Evolutionary conservation across 2,797 vertebrate genomes (phyloP), one percentile per base, ranked within the genome.

Genomic region (Amblyopsis hoosieri): DNA sequence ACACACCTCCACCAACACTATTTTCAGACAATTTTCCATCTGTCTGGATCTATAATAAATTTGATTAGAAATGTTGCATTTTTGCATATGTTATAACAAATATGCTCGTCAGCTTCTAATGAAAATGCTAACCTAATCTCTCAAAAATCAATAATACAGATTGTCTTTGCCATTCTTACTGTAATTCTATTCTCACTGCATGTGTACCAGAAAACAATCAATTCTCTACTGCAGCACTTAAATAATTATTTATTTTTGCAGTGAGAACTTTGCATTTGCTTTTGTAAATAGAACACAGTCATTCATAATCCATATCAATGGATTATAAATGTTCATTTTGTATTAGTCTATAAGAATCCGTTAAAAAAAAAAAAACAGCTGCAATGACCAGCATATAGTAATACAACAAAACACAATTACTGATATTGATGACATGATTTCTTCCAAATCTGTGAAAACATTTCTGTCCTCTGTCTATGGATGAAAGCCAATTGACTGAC

Each of bases 91-190:
- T 37, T 37, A 7, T 37, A 37, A 37, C 4, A 37, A 7, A 37
- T 37, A 37, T 37, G 33, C 33, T 37, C 1, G 5, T 37, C 33
- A 37, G 33, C 33, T 37, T 37, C 33, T 37, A 37, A 37, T 37
- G 33, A 5, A 37, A 37, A 37, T 37, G 33, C 33, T 37, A 37
- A 37, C 1, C 4, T 37, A 37, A 37, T 7, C 19, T 37, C 33
- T 37, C 14, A 60, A 42, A 49, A 29, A 65, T 47, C 75, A 60
- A 3, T 33, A 69, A 72, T 0, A 72, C 64, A 69, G 56, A 48
- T 45, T 2, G 12, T 4, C 33, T 54, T 60, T 1, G 49, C 31
- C 15, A 50, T 19, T 45, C 17, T n/a, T 56, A 2, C 37, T 1
- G 66, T 8, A 33, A 76, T 69, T 62, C 48, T 31, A 74, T 53